Evolutionary conservation across 1,140 invertebrate species (phyloP).

Genomic region (Hypsibius dujardini): DNA sequence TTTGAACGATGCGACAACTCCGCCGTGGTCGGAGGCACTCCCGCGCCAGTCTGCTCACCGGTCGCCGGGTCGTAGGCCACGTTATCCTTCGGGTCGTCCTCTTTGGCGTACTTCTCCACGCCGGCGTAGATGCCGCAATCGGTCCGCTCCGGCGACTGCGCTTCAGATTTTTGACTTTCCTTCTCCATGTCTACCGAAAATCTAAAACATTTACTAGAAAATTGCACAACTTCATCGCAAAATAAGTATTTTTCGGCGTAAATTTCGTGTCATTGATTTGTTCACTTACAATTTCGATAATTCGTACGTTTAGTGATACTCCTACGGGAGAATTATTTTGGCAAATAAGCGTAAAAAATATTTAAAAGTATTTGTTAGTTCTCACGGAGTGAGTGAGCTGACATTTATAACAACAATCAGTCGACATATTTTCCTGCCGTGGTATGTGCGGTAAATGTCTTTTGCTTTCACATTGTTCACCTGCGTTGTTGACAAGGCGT

Average conservation of each 20-base stretch:
- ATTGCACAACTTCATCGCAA: neutral
- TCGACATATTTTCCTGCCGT: too few species aligned
- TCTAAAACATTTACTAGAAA: too few species aligned
- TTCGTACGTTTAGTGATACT: too few species aligned
- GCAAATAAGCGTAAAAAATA: too few species aligned
- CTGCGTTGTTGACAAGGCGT: too few species aligned
- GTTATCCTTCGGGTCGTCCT: neutral
- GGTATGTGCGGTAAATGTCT: too few species aligned
- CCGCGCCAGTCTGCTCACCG: neutral
- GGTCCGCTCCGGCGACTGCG: neutral
- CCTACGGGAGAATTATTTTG: too few species aligned
- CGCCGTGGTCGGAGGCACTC: neutral
- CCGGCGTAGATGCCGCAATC: neutral
- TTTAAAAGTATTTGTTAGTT: too few species aligned
- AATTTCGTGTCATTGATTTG: neutral
- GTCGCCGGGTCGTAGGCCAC: conserved; percentile 3
- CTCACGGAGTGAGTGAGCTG: too few species aligned
- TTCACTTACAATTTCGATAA: conserved; percentile 3
- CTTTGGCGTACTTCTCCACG: conserved; percentile 5
- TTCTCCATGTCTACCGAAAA: neutral
- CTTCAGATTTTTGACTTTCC: neutral
- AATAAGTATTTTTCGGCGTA: neutral
- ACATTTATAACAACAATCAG: too few species aligned
- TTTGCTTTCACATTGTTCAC: too few species aligned
- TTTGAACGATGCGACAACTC: neutral